Conservation (phyloP, 53 echinoderm and acorn worm species). For the Luidia sarsii region DNA sequence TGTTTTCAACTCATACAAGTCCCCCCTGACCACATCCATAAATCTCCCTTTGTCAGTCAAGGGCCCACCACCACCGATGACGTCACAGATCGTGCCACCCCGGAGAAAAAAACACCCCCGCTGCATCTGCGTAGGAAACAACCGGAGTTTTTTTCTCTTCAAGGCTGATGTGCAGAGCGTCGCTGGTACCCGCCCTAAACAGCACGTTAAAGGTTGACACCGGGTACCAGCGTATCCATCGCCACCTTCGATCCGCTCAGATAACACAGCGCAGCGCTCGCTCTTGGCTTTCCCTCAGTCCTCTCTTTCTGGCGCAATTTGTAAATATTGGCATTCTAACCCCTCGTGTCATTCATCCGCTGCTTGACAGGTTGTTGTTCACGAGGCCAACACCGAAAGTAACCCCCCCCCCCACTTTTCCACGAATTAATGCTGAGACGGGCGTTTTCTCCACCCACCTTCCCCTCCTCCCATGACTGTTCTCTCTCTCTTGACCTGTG, state of each 20-base stretch:
- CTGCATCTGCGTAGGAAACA: background rate
- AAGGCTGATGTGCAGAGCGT: no score
- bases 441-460: background rate
- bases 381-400: background rate
- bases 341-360: background rate
- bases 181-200: no score
- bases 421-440: slow-evolving; percentile 3
- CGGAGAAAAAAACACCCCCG: background rate
- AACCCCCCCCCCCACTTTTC: background rate
- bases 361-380: slow-evolving; percentile 43
- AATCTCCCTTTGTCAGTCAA: background rate
- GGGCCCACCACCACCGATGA: background rate
- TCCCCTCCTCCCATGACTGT: background rate
- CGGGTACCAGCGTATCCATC: background rate
- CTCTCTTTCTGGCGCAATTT: slow-evolving; percentile 2
- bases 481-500: no score
- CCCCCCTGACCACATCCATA: no score
- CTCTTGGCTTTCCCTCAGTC: background rate
- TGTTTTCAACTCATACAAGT: no score
- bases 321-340: slow-evolving; percentile 40
- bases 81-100: slow-evolving; percentile 33
- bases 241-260: background rate
- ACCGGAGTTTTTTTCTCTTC: no score
- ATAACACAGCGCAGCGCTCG: no score
- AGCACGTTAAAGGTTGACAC: background rate